These are phyloP conservation scores for Lamellibrachia satsuma DNA, from an alignment of 2,888 invertebrate genomes.

Conservation along the genomic window DNA sequence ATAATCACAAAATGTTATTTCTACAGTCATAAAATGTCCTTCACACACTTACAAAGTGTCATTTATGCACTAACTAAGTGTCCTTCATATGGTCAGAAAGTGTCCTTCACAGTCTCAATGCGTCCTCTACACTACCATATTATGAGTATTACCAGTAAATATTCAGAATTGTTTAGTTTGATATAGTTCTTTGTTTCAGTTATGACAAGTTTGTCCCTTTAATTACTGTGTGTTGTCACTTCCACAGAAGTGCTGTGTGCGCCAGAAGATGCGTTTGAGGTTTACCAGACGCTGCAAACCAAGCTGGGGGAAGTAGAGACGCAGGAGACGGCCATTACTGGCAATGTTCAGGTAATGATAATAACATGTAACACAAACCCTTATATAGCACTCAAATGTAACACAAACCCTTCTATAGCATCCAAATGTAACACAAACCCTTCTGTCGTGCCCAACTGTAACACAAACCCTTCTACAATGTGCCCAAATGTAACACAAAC, in stretches of 20 bases:
- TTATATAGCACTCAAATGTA: too few relatives aligned
- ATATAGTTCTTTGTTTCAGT: too few relatives aligned
- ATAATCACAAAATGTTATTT: background rate
- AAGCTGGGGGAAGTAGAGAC: slow-evolving; percentile 24
- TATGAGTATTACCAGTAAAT: too few relatives aligned
- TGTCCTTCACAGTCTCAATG: background rate
- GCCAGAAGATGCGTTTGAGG: slow-evolving; percentile 22
- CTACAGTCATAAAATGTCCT: background rate
- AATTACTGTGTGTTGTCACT: background rate
- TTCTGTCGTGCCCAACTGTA: too few relatives aligned
- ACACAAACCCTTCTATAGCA: too few relatives aligned
- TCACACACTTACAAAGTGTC: background rate
- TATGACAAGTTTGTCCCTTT: background rate
- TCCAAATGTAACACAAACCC: too few relatives aligned
- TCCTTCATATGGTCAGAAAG: background rate
- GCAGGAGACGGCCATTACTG: background rate
- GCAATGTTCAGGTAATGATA: background rate
- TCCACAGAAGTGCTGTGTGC: slow-evolving; percentile 27
- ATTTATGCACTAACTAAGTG: background rate
- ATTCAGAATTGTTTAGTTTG: too few relatives aligned
- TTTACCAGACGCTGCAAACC: slow-evolving; percentile 28
- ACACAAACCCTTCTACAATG: too few relatives aligned
- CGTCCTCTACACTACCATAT: too few relatives aligned
- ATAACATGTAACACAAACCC: background rate
- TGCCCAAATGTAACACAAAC: too few relatives aligned